phyloP scores from a whole-genome alignment of 2,797 vertebrate species.

The Ammospiza maritima region DNA sequence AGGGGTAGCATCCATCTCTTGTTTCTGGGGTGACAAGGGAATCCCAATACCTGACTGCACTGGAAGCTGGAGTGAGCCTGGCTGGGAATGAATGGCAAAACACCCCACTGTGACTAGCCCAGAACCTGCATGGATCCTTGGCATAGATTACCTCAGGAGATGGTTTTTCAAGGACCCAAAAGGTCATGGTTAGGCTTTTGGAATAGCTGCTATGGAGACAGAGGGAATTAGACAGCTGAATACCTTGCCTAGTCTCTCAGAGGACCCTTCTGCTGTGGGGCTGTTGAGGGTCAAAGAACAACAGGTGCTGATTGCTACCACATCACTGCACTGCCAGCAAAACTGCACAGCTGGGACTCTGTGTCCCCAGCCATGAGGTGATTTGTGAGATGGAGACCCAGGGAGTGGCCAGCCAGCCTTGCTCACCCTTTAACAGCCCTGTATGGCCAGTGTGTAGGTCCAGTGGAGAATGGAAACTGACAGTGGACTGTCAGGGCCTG shows the following conservation, averaged over 20 bases:
- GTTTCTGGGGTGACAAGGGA: neutral
- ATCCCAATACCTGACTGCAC: neutral
- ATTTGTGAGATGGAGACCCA: neutral
- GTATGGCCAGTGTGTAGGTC: neutral
- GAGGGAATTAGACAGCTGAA: neutral
- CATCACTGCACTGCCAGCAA: neutral
- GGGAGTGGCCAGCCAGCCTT: too few relatives aligned
- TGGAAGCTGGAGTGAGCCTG: neutral
- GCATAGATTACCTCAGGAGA: neutral
- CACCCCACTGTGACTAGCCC: neutral
- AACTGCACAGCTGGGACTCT: too few relatives aligned
- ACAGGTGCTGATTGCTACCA: neutral
- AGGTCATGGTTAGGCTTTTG: neutral
- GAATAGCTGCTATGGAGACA: neutral
- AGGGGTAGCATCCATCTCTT: neutral
- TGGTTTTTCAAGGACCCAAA: neutral
- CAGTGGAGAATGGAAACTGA: neutral
- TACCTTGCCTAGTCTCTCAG: neutral
- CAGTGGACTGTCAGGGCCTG: neutral
- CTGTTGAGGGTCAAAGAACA: too few relatives aligned
- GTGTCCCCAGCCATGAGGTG: neutral
- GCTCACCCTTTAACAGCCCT: neutral
- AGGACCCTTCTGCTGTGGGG: neutral
- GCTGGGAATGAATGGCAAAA: neutral
- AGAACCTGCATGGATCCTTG: neutral